A percentile compares a stretch with the other conserved stretches of the same genome.
Conservation (phyloP, 1,140 invertebrate genomes). For the Bombus huntii region DNA sequence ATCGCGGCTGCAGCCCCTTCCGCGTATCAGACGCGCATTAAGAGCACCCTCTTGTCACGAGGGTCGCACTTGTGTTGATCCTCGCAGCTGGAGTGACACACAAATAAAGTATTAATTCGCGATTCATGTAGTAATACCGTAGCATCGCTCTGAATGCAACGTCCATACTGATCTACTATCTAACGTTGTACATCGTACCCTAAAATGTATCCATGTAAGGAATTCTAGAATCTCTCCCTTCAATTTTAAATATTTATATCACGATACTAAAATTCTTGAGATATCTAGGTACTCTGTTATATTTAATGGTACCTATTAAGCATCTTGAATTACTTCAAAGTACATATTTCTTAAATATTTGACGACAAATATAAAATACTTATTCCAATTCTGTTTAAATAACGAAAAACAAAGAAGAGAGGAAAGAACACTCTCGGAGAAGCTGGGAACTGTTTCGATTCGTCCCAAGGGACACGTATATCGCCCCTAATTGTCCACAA, state of each 20-base stretch:
- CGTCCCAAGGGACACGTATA: constrained; percentile 38
- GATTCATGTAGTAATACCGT: constrained; percentile 64
- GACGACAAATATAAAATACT: background rate
- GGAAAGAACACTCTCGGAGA: background rate
- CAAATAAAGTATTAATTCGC: constrained; percentile 80
- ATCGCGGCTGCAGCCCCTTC: constrained; percentile 45
- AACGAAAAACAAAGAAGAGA: no score
- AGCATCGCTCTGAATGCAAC: background rate
- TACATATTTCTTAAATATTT: background rate
- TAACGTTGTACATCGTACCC: background rate
- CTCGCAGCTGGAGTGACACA: constrained; percentile 81
- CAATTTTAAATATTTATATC: no score
- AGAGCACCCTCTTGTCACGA: constrained; percentile 64
- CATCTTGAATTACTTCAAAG: background rate
- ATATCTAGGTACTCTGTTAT: no score
- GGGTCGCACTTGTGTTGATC: constrained; percentile 78
- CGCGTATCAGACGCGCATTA: constrained; percentile 66
- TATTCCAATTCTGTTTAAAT: background rate
- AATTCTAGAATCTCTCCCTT: no score
- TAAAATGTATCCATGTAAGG: no score
- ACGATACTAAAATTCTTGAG: no score
- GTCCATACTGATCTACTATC: background rate
- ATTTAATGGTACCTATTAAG: no score
- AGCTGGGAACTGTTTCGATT: constrained; percentile 3
- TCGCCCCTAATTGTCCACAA: constrained; percentile 79